Conservation (phyloP, 1,140 invertebrate genomes). For the Hermatobates lingyangjiaoensis region DNA sequence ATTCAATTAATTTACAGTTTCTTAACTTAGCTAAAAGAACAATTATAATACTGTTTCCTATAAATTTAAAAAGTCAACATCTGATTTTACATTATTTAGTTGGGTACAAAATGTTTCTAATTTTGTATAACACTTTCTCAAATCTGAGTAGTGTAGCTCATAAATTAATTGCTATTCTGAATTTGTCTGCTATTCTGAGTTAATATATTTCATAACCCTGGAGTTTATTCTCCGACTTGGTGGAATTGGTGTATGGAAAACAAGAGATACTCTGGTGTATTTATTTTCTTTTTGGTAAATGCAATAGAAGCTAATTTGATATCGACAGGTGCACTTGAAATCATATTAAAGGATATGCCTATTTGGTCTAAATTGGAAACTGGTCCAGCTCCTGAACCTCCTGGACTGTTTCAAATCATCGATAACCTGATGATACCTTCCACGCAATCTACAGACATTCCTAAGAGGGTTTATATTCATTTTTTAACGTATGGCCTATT, state of each 20-base stretch:
- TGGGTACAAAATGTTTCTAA: no score
- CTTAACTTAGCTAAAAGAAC: no score
- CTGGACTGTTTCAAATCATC: slow-evolving; percentile 92
- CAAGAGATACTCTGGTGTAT: slow-evolving; percentile 87
- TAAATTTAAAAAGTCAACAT: no score
- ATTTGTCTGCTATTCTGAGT: slow-evolving; percentile 59
- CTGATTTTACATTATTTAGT: no score
- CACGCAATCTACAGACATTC: no score
- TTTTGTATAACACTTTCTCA: no score
- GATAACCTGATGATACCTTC: no score
- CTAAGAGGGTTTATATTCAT: no score
- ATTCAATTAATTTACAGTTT: no score
- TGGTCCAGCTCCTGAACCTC: slow-evolving; percentile 84
- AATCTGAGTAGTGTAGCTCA: no score
- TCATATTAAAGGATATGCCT: slow-evolving; percentile 89
- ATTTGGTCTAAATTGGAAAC: slow-evolving; percentile 98
- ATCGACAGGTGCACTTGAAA: slow-evolving; percentile 97
- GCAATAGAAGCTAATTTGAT: slow-evolving; percentile 83
- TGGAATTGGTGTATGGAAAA: slow-evolving; percentile 84
- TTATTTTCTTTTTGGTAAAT: slow-evolving; percentile 89
- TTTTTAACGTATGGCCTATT: no score
- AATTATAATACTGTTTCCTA: no score
- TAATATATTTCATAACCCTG: slow-evolving; percentile 60
- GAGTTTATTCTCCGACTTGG: slow-evolving; percentile 50
- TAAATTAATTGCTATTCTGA: slow-evolving; percentile 77